Conservation (phyloP, 1,140 invertebrate species). For the Physella acuta region DNA sequence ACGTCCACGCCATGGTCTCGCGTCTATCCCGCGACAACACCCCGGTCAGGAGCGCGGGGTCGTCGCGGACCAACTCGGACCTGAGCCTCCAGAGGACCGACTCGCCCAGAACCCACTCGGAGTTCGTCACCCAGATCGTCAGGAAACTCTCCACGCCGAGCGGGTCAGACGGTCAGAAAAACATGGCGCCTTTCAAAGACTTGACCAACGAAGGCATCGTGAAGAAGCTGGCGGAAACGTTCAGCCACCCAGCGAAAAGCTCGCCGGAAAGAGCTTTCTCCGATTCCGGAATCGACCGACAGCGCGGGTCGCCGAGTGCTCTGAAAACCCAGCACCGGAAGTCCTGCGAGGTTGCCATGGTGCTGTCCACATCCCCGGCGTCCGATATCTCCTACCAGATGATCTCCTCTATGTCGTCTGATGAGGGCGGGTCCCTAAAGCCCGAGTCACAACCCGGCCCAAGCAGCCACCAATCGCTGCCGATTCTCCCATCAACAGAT, state of each 20-base stretch:
- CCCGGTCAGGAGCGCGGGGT: slow-evolving; percentile 41
- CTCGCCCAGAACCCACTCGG: slow-evolving; percentile 41
- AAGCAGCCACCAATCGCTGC: slow-evolving; percentile 15
- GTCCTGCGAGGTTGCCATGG: slow-evolving; percentile 16
- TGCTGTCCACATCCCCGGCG: slow-evolving; percentile 16
- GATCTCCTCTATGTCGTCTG: slow-evolving; percentile 15
- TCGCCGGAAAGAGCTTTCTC: slow-evolving; percentile 34
- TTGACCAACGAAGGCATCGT: slow-evolving; percentile 46
- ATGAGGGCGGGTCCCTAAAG: background rate
- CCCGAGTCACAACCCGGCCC: background rate
- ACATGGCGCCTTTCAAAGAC: slow-evolving; percentile 42
- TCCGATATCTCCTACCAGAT: slow-evolving; percentile 24
- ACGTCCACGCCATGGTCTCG: slow-evolving; percentile 48
- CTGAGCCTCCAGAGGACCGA: slow-evolving; percentile 35
- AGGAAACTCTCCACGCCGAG: slow-evolving; percentile 42
- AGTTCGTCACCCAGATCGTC: slow-evolving; percentile 48
- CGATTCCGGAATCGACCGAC: slow-evolving; percentile 28
- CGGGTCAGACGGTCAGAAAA: slow-evolving; percentile 29
- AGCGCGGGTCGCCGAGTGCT: background rate
- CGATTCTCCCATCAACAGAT: slow-evolving; percentile 10
- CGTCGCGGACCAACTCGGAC: slow-evolving; percentile 28
- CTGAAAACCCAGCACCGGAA: slow-evolving; percentile 2
- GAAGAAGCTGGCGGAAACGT: slow-evolving; percentile 40
- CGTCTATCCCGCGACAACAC: slow-evolving; percentile 49
- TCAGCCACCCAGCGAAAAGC: slow-evolving; percentile 28